Percentiles rank a stretch among this genome's conserved stretches.
phyloP scores from a whole-genome alignment of 1,140 invertebrate species.

The Hydropsyche tenuis region DNA sequence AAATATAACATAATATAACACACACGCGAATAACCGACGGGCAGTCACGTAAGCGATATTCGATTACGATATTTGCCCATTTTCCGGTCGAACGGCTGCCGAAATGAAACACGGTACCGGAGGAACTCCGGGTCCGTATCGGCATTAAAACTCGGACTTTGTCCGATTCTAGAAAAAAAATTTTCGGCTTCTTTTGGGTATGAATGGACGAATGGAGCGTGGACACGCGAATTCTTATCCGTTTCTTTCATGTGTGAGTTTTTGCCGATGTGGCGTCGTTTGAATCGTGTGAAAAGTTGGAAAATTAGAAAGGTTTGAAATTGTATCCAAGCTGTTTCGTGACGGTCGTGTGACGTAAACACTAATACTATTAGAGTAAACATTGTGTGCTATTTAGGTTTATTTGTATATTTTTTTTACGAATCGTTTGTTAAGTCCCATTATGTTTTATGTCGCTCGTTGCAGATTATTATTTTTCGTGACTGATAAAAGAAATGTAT shows the following conservation, averaged over 20 bases:
- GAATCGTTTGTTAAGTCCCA: not conserved
- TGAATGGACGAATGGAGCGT: not conserved
- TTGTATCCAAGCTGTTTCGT: not conserved
- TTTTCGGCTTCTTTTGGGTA: too few species aligned
- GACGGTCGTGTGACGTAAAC: conserved; percentile 8
- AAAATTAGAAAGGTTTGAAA: conserved; percentile 10
- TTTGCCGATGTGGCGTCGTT: too few species aligned
- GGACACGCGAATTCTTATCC: not conserved
- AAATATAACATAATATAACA: not conserved
- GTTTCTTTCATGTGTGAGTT: too few species aligned
- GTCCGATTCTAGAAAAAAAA: too few species aligned
- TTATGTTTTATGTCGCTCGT: not conserved
- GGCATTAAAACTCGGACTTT: not conserved
- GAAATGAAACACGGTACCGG: conserved; percentile 25
- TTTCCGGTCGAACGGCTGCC: conserved; percentile 25
- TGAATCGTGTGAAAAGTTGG: conserved; percentile 4
- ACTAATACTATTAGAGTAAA: conserved; percentile 8
- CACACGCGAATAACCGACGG: conserved; percentile 22
- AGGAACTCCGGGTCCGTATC: not conserved
- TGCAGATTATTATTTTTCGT: not conserved
- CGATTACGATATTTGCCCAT: conserved; percentile 39
- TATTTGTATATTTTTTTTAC: not conserved
- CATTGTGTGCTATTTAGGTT: not conserved
- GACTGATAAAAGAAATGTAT: not conserved
- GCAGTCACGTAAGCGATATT: conserved; percentile 38